Conservation (phyloP, 2,113 vertebrate species). For the Phasianus colchicus region DNA sequence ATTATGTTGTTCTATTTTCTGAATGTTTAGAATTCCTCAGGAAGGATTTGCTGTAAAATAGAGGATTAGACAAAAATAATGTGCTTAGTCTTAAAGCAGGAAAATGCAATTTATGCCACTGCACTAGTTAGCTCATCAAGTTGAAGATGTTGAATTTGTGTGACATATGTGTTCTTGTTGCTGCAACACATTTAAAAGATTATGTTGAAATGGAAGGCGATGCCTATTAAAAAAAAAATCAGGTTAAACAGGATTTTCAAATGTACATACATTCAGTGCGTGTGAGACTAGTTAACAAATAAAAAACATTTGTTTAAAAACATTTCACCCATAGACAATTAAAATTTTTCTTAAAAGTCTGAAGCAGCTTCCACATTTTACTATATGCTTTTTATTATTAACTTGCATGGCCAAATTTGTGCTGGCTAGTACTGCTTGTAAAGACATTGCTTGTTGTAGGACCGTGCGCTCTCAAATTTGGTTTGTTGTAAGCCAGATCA, state of each 20-base stretch:
- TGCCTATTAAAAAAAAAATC: neutral
- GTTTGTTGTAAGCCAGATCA: neutral
- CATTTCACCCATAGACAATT: neutral
- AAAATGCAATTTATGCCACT: constrained; percentile 47
- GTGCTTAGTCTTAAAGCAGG: constrained; percentile 29
- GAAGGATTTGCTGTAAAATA: constrained; percentile 49
- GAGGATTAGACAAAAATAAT: constrained; percentile 56
- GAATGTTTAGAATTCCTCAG: constrained; percentile 10
- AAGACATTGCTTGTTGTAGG: neutral
- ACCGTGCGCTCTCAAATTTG: neutral
- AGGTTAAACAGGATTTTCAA: constrained; percentile 17
- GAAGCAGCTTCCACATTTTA: neutral
- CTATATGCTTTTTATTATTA: neutral
- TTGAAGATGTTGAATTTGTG: constrained; percentile 36
- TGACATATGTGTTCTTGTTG: constrained; percentile 29
- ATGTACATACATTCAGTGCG: neutral
- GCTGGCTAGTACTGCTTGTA: neutral
- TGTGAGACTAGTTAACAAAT: neutral
- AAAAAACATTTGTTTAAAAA: neutral
- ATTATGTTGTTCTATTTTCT: neutral
- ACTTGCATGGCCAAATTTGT: neutral
- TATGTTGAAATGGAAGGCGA: constrained; percentile 18
- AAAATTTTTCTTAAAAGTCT: neutral
- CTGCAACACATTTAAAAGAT: constrained; percentile 55
- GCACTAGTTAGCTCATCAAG: constrained; percentile 38